Evolutionary conservation across 2,888 invertebrate genomes (phyloP), one percentile per base, ranked within the genome.

Genomic region (Therioaphis trifolii): DNA sequence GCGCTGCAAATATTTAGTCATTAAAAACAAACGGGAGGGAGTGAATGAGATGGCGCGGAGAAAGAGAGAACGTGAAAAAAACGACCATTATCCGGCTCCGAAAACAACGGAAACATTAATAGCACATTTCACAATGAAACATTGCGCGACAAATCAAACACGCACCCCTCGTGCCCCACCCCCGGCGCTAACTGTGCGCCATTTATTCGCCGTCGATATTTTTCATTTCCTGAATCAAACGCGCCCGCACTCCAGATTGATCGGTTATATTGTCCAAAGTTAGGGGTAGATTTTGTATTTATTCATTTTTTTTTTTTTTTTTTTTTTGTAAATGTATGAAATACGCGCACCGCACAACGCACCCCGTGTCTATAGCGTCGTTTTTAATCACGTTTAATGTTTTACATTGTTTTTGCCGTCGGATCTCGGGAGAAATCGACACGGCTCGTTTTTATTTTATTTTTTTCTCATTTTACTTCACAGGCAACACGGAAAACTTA

Each of bases 141-240:
- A 61, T 61, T 61, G 61, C 29, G 46, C 69, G 72, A 80, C 80
- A 72, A 72, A 80, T 80, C 80, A 80, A 80, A 72, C 29, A 14
- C 7, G 35, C 52, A 14, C 69, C 55, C 43, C 27, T 40, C 4
- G 21, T 40, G 9, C 69, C 55, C 43, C 27, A n/a, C 4, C 27
- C n/a, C 24, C 43, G 14, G 27, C 49, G 21, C 35, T 40, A 77
- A 35, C 66, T 15, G 27, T 58, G 27, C n/a, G 55, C 27, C 29
- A 69, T 80, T 46, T 46, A 24, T 72, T 72, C 24, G 15, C 69
- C 43, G 58, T 46, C 79, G 29, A 72, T 72, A 72, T 72, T 80
- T 80, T 72, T 80, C 71, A 80, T 80, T 80, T 80, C 61, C 69
- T 18, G 61, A 21, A 72, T 46, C 12, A 18, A 72, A 80, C 46